These are phyloP conservation scores for Neopelma chrysocephalum DNA, from an alignment of 2,797 vertebrate species.

Conservation along the genomic window DNA sequence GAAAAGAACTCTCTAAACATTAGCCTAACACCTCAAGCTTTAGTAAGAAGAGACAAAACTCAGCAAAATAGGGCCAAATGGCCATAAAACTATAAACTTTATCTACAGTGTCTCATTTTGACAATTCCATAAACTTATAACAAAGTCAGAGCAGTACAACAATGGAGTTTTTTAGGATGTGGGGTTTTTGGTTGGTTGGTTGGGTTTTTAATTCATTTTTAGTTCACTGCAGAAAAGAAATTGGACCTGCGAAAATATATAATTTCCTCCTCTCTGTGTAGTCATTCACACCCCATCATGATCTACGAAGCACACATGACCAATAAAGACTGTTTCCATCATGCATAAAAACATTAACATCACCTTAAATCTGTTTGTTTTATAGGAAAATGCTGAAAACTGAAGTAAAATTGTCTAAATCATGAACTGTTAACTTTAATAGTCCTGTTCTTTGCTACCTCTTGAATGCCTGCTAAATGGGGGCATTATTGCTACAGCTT, in stretches of 20 bases:
- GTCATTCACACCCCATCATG: background rate
- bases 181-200: background rate
- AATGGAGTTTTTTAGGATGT: background rate
- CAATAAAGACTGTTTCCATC: background rate
- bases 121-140: background rate
- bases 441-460: slow-evolving; percentile 17
- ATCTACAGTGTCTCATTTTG: background rate
- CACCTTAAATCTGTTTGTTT: background rate
- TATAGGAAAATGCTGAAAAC: slow-evolving; percentile 6
- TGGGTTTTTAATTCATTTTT: background rate
- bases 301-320: background rate
- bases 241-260: background rate
- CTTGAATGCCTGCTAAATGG: slow-evolving; percentile 29
- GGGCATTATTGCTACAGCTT: slow-evolving; percentile 15
- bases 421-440: slow-evolving; percentile 46
- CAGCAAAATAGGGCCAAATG: background rate
- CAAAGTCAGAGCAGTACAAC: background rate
- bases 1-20: background rate
- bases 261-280: background rate
- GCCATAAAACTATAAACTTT: background rate
- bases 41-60: background rate
- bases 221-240: background rate
- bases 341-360: background rate
- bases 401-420: slow-evolving; percentile 50
- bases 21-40: background rate